Evolutionary conservation across 2,113 vertebrate species (phyloP).

Genomic region (Corydoras sp.): DNA sequence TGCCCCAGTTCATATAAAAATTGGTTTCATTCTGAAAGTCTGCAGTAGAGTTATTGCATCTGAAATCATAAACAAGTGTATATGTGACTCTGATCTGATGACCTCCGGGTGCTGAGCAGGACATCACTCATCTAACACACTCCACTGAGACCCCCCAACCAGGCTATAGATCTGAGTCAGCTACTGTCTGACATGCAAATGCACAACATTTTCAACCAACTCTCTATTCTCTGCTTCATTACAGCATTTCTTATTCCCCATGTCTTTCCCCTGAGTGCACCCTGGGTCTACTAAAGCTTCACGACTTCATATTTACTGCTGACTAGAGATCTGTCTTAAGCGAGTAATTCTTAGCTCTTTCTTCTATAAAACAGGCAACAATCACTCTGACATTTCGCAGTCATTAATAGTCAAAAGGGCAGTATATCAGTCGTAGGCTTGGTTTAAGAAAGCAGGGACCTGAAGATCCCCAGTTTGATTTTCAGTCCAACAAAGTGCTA

Average conservation of each 20-base stretch:
- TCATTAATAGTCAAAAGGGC: conserved; percentile 10
- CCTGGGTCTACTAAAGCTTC: neutral
- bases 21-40: neutral
- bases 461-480: too few species aligned
- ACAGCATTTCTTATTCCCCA: neutral
- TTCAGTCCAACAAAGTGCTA: too few species aligned
- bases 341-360: neutral
- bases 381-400: neutral
- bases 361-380: too few species aligned
- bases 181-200: neutral
- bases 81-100: neutral
- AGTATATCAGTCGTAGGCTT: too few species aligned
- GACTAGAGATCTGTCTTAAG: neutral
- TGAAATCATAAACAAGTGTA: neutral
- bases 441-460: too few species aligned
- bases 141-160: neutral
- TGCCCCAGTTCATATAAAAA: too few species aligned
- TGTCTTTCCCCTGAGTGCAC: neutral
- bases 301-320: neutral
- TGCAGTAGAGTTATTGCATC: neutral
- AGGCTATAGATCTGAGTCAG: neutral
- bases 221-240: neutral
- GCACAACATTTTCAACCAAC: neutral
- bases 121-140: neutral
- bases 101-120: neutral